A percentile compares a stretch with the other conserved stretches of the same genome.
phyloP scores from a whole-genome alignment of 2,113 vertebrate genomes.

The Mormyrus iriodes region DNA sequence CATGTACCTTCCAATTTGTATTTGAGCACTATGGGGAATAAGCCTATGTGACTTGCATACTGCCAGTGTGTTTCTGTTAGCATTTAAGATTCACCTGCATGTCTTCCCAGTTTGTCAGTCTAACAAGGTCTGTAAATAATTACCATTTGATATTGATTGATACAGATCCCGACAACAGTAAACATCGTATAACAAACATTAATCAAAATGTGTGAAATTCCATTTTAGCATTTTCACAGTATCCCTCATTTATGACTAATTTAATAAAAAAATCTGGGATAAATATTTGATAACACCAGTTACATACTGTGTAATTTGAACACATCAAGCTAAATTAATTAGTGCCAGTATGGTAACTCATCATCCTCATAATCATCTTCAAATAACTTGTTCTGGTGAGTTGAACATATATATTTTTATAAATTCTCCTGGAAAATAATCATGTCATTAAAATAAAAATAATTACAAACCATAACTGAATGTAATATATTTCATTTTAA shows the following conservation, averaged over 20 bases:
- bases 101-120: background rate
- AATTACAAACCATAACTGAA: background rate
- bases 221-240: background rate
- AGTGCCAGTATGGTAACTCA: background rate
- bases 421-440: background rate
- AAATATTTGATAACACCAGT: background rate
- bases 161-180: background rate
- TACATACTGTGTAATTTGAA: background rate
- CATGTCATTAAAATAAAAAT: background rate
- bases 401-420: background rate
- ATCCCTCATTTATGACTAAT: background rate
- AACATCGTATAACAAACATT: background rate
- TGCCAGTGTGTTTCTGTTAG: background rate
- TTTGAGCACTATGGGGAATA: background rate
- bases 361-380: background rate
- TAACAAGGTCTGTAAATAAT: background rate
- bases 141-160: background rate
- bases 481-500: background rate
- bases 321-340: background rate
- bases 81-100: background rate
- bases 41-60: background rate
- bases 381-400: background rate
- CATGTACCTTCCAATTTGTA: background rate
- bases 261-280: background rate
- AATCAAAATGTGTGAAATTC: conserved; percentile 1